These are phyloP conservation scores for Sminthurides aquaticus DNA, from an alignment of 2,888 invertebrate genomes.

Conservation along the genomic window DNA sequence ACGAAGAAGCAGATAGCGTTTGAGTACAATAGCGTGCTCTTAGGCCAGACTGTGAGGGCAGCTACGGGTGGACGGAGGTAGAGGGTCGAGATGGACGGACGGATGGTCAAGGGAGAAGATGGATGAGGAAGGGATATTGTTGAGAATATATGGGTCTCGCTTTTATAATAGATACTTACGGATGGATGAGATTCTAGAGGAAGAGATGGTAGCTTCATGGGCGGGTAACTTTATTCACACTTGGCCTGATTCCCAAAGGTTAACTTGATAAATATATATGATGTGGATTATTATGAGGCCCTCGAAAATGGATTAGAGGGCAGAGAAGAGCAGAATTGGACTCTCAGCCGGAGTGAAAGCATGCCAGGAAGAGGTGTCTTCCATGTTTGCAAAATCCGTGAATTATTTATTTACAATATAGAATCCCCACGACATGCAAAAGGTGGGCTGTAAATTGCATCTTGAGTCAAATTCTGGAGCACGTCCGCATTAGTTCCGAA, in stretches of 20 bases:
- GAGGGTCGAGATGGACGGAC: not conserved
- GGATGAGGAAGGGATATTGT: not conserved
- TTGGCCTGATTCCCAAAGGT: conserved; percentile 26
- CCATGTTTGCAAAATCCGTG: too few relatives aligned
- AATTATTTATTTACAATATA: too few relatives aligned
- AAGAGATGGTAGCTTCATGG: conserved; percentile 19
- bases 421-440: too few relatives aligned
- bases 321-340: not conserved
- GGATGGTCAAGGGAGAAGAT: not conserved
- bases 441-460: too few relatives aligned
- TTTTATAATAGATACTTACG: not conserved
- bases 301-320: not conserved
- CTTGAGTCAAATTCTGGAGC: too few relatives aligned
- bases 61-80: not conserved
- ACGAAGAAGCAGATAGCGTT: not conserved
- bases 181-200: not conserved
- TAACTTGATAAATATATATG: conserved; percentile 16
- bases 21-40: too few relatives aligned
- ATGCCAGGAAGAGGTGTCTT: not conserved
- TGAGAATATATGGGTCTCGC: not conserved
- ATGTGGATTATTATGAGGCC: conserved; percentile 2
- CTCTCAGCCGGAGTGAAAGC: not conserved
- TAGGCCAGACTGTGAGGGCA: too few relatives aligned
- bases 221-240: conserved; percentile 18
- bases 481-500: too few relatives aligned